A percentile compares a stretch with the other conserved stretches of the same genome.
Conservation (phyloP, 2,888 invertebrate species). For the Xylota sylvarum region DNA sequence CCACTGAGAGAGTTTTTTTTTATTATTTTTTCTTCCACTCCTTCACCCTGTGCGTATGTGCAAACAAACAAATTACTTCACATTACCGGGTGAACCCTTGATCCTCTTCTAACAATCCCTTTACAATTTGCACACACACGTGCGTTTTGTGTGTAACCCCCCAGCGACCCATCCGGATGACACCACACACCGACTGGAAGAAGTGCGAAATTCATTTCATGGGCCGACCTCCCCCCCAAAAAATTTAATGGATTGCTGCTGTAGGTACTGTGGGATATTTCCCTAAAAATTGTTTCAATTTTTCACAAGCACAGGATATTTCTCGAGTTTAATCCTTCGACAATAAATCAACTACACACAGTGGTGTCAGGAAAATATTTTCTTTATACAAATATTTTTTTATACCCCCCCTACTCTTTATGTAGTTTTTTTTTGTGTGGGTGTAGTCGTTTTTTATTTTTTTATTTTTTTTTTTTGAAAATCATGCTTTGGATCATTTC, state of each 20-base stretch:
- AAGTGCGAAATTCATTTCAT: constrained; percentile 46
- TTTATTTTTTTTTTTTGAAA: constrained; percentile 28
- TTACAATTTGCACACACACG: constrained; percentile 24
- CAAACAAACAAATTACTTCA: constrained; percentile 63
- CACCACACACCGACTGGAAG: constrained; percentile 34
- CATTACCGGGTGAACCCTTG: constrained; percentile 45
- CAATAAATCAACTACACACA: constrained; percentile 73
- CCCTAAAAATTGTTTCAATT: constrained; percentile 62
- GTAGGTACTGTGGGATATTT: background rate
- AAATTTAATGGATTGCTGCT: constrained; percentile 21
- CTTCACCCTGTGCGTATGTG: constrained; percentile 11
- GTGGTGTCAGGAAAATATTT: constrained; percentile 72
- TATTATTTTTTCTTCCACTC: constrained; percentile 15
- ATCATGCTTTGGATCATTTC: constrained; percentile 61
- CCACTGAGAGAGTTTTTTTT: constrained; percentile 21
- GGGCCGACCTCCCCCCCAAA: background rate
- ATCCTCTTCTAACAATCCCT: constrained; percentile 22
- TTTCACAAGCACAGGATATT: constrained; percentile 33
- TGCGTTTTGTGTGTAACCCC: background rate
- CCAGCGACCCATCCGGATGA: background rate
- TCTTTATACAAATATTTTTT: constrained; percentile 50
- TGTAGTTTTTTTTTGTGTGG: constrained; percentile 16
- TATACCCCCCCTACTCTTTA: constrained; percentile 7
- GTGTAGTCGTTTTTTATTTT: constrained; percentile 1
- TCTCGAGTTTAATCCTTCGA: constrained; percentile 48